Percentiles rank a stretch among this genome's conserved stretches.
These are phyloP conservation scores for Drosophila demipolita DNA, from an alignment of 2,888 invertebrate genomes.

Conservation along the genomic window DNA sequence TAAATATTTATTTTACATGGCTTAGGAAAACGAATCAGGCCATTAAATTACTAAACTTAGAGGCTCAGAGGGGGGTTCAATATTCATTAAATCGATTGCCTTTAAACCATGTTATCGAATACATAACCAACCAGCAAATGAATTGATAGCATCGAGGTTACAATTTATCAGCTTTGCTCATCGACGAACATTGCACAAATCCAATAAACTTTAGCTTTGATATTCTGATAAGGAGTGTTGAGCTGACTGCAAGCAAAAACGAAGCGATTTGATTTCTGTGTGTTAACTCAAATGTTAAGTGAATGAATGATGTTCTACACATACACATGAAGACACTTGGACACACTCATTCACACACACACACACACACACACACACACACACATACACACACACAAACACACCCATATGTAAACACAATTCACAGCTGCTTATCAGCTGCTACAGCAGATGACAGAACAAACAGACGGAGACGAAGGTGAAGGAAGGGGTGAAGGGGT, in stretches of 20 bases:
- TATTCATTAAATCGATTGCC: not conserved
- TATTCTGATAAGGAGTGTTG: too few relatives aligned
- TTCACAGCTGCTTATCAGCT: slow-evolving; percentile 29
- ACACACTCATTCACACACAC: not conserved
- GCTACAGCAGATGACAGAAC: slow-evolving; percentile 1
- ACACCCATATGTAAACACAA: not conserved
- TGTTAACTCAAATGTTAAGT: not conserved
- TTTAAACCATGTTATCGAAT: not conserved
- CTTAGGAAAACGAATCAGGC: too few relatives aligned
- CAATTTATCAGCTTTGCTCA: too few relatives aligned
- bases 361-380: not conserved
- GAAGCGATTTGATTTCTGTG: not conserved
- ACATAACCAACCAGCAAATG: not conserved
- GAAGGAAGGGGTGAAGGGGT: slow-evolving; percentile 2
- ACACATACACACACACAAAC: not conserved
- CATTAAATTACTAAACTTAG: too few relatives aligned
- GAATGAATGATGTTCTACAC: not conserved
- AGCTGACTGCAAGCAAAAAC: not conserved
- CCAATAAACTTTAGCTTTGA: too few relatives aligned
- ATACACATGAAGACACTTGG: slow-evolving; percentile 18
- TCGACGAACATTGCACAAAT: too few relatives aligned
- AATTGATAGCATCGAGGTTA: not conserved
- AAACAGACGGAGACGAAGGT: not conserved
- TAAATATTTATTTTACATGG: not conserved
- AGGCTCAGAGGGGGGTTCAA: not conserved